A percentile compares a stretch with the other conserved stretches of the same genome.
Conservation (phyloP, 2,888 invertebrate genomes). For the Autographa gamma region DNA sequence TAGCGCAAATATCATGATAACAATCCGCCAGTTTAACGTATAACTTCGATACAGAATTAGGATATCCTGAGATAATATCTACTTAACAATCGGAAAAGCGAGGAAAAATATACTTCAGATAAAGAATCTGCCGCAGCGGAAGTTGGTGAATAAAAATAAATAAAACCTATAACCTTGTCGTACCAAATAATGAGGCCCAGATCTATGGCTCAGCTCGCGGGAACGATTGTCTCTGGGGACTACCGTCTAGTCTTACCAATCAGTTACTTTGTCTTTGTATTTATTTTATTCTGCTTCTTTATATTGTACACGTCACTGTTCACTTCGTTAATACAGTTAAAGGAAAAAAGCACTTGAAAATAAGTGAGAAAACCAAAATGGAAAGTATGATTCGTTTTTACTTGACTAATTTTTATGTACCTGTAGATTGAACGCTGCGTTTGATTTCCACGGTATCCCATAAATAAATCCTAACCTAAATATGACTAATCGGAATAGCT, state of each 20-base stretch:
- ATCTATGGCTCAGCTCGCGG: background rate
- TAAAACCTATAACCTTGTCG: background rate
- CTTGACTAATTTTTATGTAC: no score
- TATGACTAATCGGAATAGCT: no score
- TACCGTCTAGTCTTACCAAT: constrained; percentile 13
- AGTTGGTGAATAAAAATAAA: constrained; percentile 6
- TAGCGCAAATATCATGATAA: no score
- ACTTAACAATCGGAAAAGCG: background rate
- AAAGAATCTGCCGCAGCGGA: background rate
- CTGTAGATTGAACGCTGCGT: no score
- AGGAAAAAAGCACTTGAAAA: background rate
- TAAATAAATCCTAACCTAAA: no score
- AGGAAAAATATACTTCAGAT: background rate
- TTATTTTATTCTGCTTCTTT: constrained; percentile 2
- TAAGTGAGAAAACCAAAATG: no score
- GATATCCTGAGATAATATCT: background rate
- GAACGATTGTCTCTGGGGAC: constrained; percentile 10
- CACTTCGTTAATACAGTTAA: background rate
- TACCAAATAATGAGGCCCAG: constrained; percentile 2
- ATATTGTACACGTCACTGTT: background rate
- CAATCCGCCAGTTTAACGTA: background rate
- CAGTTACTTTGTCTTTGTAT: constrained; percentile 16
- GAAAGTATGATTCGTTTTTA: no score
- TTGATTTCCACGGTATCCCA: no score
- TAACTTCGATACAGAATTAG: background rate